Percentiles rank a stretch among this genome's conserved stretches.
These are phyloP conservation scores for Butorides virescens DNA, from an alignment of 2,113 vertebrate genomes.

Conservation along the genomic window DNA sequence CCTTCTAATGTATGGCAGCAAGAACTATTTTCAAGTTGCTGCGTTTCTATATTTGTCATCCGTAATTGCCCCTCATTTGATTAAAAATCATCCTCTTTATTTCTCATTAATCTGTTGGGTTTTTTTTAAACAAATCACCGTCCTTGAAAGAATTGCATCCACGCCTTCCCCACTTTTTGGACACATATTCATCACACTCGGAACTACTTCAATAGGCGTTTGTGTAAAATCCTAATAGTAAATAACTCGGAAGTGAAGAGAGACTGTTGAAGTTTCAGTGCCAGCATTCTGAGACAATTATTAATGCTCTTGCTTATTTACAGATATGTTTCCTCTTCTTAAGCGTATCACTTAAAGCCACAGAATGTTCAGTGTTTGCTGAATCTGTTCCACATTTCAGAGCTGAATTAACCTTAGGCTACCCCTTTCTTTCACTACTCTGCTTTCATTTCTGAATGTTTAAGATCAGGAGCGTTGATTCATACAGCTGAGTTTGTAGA, in stretches of 20 bases:
- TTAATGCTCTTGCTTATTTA: constrained; percentile 21
- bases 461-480: not conserved
- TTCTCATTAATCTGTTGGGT: not conserved
- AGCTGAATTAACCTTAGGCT: constrained; percentile 21
- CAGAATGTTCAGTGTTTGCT: not conserved
- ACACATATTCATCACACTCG: constrained; percentile 11
- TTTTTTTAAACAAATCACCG: not conserved
- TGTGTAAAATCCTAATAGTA: constrained; percentile 37
- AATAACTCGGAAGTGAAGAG: constrained; percentile 39
- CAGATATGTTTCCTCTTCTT: not conserved
- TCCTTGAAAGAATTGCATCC: constrained; percentile 1
- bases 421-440: not conserved
- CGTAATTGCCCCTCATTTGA: not conserved
- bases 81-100: not conserved
- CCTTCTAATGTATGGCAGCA: not conserved
- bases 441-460: not conserved
- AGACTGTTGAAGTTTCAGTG: constrained; percentile 7
- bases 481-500: not conserved
- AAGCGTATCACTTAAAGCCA: not conserved
- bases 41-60: not conserved
- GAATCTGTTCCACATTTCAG: not conserved
- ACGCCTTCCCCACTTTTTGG: not conserved
- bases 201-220: constrained; percentile 42
- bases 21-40: not conserved
- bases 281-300: constrained; percentile 20